phyloP scores from a whole-genome alignment of 2,797 vertebrate species.

The Pseudomugil tenellus region DNA sequence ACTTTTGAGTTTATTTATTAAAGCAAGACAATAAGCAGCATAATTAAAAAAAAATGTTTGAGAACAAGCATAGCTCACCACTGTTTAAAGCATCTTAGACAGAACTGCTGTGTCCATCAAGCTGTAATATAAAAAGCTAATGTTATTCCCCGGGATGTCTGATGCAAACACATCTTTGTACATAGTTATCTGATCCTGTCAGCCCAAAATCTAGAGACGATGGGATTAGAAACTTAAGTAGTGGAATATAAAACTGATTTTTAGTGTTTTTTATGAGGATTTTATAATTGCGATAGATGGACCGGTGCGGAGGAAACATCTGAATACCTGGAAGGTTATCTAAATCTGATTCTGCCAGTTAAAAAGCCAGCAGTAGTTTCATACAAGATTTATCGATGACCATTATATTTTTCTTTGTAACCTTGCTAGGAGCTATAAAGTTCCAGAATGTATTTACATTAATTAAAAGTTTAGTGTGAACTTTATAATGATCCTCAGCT shows the following conservation, averaged over 20 bases:
- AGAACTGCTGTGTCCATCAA: conserved; percentile 6
- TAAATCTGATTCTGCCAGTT: too few relatives aligned
- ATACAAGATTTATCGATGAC: neutral
- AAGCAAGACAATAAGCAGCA: neutral
- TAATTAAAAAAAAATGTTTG: neutral
- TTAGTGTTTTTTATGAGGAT: too few relatives aligned
- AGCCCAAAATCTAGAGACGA: too few relatives aligned
- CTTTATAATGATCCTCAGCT: neutral
- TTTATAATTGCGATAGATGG: too few relatives aligned
- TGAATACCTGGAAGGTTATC: too few relatives aligned
- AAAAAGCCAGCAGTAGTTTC: neutral
- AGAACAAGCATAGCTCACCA: neutral
- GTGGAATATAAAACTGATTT: too few relatives aligned
- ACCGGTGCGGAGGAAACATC: neutral
- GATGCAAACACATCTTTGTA: neutral
- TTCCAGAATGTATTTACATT: neutral
- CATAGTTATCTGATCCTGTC: too few relatives aligned
- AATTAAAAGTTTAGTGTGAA: neutral
- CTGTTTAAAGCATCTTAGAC: neutral
- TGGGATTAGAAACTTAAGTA: too few relatives aligned
- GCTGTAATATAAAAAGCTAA: neutral
- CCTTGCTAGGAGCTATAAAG: neutral
- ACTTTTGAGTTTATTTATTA: conserved; percentile 16
- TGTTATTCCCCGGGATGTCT: neutral
- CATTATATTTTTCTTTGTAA: neutral